Evolutionary conservation across 2,888 invertebrate species (phyloP).

Genomic region (Microdon myrmicae): DNA sequence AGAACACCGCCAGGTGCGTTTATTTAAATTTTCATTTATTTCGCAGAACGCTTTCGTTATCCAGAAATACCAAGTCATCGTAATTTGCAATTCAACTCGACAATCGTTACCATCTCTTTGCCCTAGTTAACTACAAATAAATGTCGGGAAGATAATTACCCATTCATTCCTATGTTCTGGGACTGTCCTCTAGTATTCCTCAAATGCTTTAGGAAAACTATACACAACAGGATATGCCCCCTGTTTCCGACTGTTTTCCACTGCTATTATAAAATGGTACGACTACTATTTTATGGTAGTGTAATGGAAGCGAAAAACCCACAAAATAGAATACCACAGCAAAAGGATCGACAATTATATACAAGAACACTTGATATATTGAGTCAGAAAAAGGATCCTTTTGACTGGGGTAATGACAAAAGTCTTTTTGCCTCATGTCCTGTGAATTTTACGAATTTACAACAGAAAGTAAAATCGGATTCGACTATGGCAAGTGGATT

Average conservation of each 20-base stretch:
- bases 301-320: constrained; percentile 12
- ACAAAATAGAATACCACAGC: constrained; percentile 9
- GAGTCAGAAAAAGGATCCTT: constrained; percentile 16
- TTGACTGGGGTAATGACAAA: constrained; percentile 6
- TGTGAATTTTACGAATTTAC: constrained; percentile 34
- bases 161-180: constrained; percentile 32
- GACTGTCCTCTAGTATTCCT: too few relatives aligned
- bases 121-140: constrained; percentile 29
- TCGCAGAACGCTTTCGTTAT: too few relatives aligned
- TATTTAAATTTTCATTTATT: too few relatives aligned
- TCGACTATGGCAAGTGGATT: constrained; percentile 20
- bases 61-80: constrained; percentile 20
- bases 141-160: constrained; percentile 33
- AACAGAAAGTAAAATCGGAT: constrained; percentile 31
- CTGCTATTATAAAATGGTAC: constrained; percentile 12
- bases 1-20: too few relatives aligned
- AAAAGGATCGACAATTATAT: background rate
- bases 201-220: too few relatives aligned
- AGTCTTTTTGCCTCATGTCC: background rate
- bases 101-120: constrained; percentile 27
- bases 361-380: constrained; percentile 26
- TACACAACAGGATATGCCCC: too few relatives aligned
- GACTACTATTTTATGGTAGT: constrained; percentile 5
- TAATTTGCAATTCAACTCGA: constrained; percentile 24
- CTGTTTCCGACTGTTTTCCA: background rate